A percentile compares a stretch with the other conserved stretches of the same genome.
phyloP scores from a whole-genome alignment of 2,797 vertebrate species.

The Lophotriccus pileatus region DNA sequence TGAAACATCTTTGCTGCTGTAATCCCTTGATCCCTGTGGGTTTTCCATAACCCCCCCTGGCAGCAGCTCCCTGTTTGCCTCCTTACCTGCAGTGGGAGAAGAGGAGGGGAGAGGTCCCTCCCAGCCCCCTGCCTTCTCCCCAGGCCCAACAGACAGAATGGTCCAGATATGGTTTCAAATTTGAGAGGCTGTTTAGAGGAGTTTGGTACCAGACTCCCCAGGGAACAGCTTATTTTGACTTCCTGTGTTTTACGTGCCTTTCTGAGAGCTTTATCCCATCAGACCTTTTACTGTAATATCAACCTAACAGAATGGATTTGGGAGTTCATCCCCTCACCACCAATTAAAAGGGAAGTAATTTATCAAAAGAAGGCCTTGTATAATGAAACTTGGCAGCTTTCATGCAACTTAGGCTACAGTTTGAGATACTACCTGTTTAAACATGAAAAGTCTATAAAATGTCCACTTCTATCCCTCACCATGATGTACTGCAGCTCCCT shows the following conservation, averaged over 20 bases:
- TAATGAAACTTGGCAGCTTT: neutral
- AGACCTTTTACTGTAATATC: neutral
- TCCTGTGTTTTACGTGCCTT: neutral
- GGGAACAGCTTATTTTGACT: neutral
- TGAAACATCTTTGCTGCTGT: neutral
- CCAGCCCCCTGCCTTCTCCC: neutral
- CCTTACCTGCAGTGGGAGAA: neutral
- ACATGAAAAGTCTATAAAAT: neutral
- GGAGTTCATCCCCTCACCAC: neutral
- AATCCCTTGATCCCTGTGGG: rapidly evolving
- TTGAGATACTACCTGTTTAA: neutral
- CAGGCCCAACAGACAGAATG: neutral
- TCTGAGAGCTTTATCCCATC: neutral
- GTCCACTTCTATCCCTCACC: neutral
- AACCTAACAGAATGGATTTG: neutral
- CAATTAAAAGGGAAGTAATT: neutral
- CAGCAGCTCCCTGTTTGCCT: neutral
- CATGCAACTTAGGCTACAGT: neutral
- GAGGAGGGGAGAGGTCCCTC: neutral
- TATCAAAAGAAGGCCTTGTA: neutral
- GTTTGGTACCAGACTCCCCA: neutral
- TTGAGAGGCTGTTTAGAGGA: neutral
- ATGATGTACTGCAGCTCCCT: neutral
- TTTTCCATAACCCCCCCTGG: neutral
- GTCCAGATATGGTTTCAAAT: neutral